Base-by-base conservation (phyloP, 2,113 vertebrate species). In the Lamprotornis superbus region DNA sequence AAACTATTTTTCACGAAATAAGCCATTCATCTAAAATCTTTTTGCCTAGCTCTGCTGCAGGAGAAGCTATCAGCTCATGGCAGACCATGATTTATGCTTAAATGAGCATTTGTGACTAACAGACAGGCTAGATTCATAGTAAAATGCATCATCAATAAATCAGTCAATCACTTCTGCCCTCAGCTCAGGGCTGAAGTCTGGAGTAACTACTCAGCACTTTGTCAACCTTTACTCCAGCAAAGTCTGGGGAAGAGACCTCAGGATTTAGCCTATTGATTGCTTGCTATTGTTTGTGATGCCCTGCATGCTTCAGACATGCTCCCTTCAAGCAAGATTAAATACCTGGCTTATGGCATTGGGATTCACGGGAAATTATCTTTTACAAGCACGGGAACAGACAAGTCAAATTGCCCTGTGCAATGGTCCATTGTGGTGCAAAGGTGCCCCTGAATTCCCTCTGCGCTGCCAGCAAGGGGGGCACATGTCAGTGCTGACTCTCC, bases 311-410 rank as follows among this genome's bases (percentile, higher is more conserved):
- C 70, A 91, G 89, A 83, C 67, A 55, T 91, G 91, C 78, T 95
- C 81, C 89, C 63, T 95, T 95, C 95, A 96, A 93, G 89, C 40
- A 92, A 95, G 95, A 92, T 95, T 94, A 93, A 95, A 94, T 93
- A 91, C 67, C 87, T 88, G 91, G 89, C 50, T 95, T 86, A 70
- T 33, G 44, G 85, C 89, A 90, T 25, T 49, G 73, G 31, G 81
- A 92, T 90, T 83, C 87, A 74, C 42, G 53, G 60, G 71, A 92
- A 95, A 95, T 90, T 78, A 87, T 73, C 75, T 73, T 89, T 71
- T 33, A 89, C 25, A 31, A 89, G 65, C 65, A 71, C 0, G 0
- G 52, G 60, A 88, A 46, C 4, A 80, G 76, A 74, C 64, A 81
- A 77, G 68, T 59, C 30, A 61, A 50, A 92, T 3, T 92, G 68